Evolutionary conservation across 2,113 vertebrate genomes (phyloP).

Genomic region (Oryzias javanicus): DNA sequence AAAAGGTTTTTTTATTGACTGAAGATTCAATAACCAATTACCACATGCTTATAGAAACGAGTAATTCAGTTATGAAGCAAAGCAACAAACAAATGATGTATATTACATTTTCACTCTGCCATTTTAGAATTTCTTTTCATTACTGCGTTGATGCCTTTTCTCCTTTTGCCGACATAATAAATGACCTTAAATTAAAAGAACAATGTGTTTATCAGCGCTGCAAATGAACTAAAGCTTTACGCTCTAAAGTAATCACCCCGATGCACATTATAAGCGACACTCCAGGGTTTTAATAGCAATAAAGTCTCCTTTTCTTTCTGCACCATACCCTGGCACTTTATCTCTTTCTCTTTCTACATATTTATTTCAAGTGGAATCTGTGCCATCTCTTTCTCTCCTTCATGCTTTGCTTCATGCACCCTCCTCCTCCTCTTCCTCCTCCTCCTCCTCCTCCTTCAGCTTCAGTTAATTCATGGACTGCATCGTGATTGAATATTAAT

Average conservation of each 20-base stretch:
- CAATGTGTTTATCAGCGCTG: not conserved
- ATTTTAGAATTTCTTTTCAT: not conserved
- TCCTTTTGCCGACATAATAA: not conserved
- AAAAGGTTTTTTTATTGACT: no score
- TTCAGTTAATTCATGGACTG: slow-evolving; percentile 72
- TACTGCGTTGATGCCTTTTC: not conserved
- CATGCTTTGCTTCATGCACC: slow-evolving; percentile 6
- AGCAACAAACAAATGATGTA: no score
- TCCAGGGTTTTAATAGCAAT: slow-evolving; percentile 6
- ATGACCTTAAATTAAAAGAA: not conserved
- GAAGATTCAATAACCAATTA: no score
- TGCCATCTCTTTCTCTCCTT: slow-evolving; percentile 26
- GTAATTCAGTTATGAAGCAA: no score
- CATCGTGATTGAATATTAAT: slow-evolving; percentile 79
- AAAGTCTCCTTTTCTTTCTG: slow-evolving; percentile 10
- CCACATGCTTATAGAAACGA: no score
- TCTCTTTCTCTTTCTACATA: slow-evolving; percentile 16
- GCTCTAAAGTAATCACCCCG: not conserved
- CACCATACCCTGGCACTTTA: slow-evolving; percentile 13
- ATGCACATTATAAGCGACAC: slow-evolving; percentile 8
- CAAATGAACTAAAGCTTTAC: slow-evolving; percentile 3
- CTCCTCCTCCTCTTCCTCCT: slow-evolving; percentile 32
- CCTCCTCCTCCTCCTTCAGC: slow-evolving; percentile 32
- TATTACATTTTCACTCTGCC: no score
- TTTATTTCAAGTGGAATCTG: slow-evolving; percentile 35